Base-by-base conservation (phyloP, 2,888 invertebrate genomes). In the Drosophila tripunctata region DNA sequence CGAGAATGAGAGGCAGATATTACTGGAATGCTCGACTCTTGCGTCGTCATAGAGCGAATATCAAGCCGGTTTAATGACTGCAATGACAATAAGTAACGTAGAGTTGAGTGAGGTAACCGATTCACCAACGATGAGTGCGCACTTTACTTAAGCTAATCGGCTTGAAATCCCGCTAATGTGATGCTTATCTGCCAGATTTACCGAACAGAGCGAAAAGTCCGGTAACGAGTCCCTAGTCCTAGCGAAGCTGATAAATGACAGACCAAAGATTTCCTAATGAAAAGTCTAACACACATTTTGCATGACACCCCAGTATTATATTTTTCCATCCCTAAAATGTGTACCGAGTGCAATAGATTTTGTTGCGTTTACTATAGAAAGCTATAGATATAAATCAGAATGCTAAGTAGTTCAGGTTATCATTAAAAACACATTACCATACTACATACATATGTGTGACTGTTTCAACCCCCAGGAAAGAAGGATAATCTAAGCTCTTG, bases 121-220 rank as follows among this genome's bases (percentile, higher is more conserved):
- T 70, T 41, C 15, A 21, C 5, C 22, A 17, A 43, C 41, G 45
- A 75, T 81, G 82, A 84, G 38, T 65, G 47, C 15, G 79, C 77
- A 77, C 54, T 62, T 63, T 68, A 15, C 62, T 33, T 41, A 22
- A 19, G 55, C 73, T 84, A 80, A 80, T 80, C 81, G 67, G 81
- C 78, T 84, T 71, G 64, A 66, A 77, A 82, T 81, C 82, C 67
- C 65, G 58, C 77, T 82, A 82, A 82, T 82, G 85, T 85, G 81
- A 82, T 82, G 75, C 31, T 75, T 82, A 82, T 82, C 81, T 63
- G 36, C 22, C 44, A 61, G 56, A 74, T 67, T 45, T 36, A 50
- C 50, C 41, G 8, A 31, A 35, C 33, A 54, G 55, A 51, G 68
- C 45, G 31, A 60, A 15, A 41, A 24, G 30, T 3, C 10, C 27